Evolutionary conservation across 2,888 invertebrate species (phyloP).

Genomic region (Philereme vetulata): DNA sequence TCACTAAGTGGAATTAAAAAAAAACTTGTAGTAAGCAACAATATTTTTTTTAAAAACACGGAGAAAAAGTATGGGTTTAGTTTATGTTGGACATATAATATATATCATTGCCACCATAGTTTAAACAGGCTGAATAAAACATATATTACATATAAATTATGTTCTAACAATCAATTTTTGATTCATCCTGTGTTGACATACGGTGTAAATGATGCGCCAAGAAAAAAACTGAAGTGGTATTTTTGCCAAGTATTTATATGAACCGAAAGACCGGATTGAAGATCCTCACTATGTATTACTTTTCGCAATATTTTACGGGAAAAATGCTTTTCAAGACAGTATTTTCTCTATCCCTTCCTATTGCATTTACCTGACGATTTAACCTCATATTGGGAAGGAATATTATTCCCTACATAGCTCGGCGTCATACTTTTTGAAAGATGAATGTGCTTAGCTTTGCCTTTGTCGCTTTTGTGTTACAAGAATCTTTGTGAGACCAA

Average conservation of each 20-base stretch:
- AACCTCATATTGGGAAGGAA: slow-evolving; percentile 33
- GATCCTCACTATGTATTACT: slow-evolving; percentile 39
- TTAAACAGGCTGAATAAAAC: no score
- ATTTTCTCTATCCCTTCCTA: slow-evolving; percentile 40
- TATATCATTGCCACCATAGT: no score
- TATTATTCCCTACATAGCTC: slow-evolving; percentile 4
- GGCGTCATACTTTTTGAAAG: slow-evolving; percentile 18
- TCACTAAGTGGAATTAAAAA: no score
- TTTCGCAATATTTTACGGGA: slow-evolving; percentile 53
- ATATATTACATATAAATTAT: no score
- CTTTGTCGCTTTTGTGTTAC: slow-evolving; percentile 9
- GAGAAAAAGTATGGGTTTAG: no score
- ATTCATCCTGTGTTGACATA: background rate
- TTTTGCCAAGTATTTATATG: slow-evolving; percentile 38
- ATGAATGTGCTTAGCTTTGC: slow-evolving; percentile 15
- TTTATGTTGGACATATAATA: no score
- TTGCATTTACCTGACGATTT: slow-evolving; percentile 43
- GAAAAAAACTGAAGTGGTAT: slow-evolving; percentile 25
- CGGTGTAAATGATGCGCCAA: slow-evolving; percentile 6
- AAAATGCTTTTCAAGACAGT: slow-evolving; percentile 51
- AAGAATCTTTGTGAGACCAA: background rate
- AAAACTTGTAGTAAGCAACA: no score
- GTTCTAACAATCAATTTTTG: no score
- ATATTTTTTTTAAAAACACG: no score
- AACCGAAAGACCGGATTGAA: slow-evolving; percentile 33